Conservation (phyloP, 1,140 invertebrate species). For the Pemphigus obesinymphae region DNA sequence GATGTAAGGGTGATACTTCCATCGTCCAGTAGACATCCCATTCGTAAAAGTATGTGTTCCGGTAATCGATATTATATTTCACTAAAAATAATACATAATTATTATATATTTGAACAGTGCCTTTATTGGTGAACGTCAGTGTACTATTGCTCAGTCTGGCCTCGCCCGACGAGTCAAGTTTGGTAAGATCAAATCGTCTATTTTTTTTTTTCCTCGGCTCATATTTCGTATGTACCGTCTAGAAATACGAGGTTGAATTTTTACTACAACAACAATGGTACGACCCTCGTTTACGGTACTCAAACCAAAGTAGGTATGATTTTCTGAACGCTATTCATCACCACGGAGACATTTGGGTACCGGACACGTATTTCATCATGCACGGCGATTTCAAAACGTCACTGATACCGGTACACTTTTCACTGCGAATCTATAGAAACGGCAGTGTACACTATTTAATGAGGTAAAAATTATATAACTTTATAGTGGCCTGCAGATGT, state of each 20-base stretch:
- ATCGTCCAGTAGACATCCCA: slow-evolving; percentile 24
- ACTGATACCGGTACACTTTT: slow-evolving; percentile 83
- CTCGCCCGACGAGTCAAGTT: slow-evolving; percentile 89
- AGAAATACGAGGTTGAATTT: slow-evolving; percentile 95
- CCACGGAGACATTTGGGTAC: slow-evolving; percentile 82
- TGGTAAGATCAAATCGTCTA: slow-evolving; percentile 63
- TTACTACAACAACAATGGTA: slow-evolving; percentile 85
- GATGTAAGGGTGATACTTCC: slow-evolving; percentile 53
- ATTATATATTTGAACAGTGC: slow-evolving; percentile 63
- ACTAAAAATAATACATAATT: background rate
- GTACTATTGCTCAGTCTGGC: slow-evolving; percentile 85
- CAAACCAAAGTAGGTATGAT: slow-evolving; percentile 76
- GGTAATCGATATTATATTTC: background rate
- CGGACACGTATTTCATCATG: slow-evolving; percentile 92
- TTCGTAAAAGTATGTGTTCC: slow-evolving; percentile 12
- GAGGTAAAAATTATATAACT: slow-evolving; percentile 62
- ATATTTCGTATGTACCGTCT: background rate
- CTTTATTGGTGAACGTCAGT: slow-evolving; percentile 85
- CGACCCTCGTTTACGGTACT: slow-evolving; percentile 77
- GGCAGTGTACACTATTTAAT: slow-evolving; percentile 89
- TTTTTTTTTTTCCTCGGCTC: background rate
- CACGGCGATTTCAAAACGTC: slow-evolving; percentile 90
- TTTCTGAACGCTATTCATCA: slow-evolving; percentile 87
- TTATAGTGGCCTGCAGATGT: no score
- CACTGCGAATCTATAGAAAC: slow-evolving; percentile 81